A percentile compares a stretch with the other conserved stretches of the same genome.
These are phyloP conservation scores for Drosophila setosimentum DNA, from an alignment of 2,888 invertebrate genomes.

Conservation along the genomic window DNA sequence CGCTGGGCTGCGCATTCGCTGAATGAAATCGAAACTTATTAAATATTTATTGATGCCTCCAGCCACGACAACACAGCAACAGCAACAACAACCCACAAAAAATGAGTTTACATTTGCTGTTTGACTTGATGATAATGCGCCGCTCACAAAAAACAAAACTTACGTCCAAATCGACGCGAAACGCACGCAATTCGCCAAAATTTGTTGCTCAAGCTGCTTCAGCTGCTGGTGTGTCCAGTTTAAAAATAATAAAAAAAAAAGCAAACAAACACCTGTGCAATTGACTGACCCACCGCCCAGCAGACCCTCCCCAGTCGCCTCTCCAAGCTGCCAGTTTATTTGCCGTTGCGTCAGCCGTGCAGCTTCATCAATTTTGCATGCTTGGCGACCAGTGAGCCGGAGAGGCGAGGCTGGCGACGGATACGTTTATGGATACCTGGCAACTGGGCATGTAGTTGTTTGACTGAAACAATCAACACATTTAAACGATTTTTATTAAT, in stretches of 20 bases:
- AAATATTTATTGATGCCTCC: conserved; percentile 82
- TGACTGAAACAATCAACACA: conserved; percentile 70
- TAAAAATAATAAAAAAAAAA: conserved; percentile 7
- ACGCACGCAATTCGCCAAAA: conserved; percentile 25
- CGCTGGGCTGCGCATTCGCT: conserved; percentile 21
- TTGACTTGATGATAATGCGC: conserved; percentile 82
- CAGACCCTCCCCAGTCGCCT: background rate
- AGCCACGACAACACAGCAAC: conserved; percentile 19
- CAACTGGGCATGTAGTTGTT: conserved; percentile 13
- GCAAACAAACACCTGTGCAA: conserved; percentile 34
- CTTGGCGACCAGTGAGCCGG: conserved; percentile 30
- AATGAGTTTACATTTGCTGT: conserved; percentile 77
- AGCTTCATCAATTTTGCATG: conserved; percentile 67
- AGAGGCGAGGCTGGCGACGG: conserved; percentile 19
- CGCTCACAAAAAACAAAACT: conserved; percentile 17
- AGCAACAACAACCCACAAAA: conserved; percentile 46
- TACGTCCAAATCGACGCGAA: conserved; percentile 11
- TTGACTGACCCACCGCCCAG: conserved; percentile 7
- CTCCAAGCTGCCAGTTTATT: conserved; percentile 59
- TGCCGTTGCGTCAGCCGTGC: conserved; percentile 39
- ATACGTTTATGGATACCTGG: conserved; percentile 22
- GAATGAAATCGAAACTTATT: conserved; percentile 84
- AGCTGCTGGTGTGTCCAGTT: conserved; percentile 32
- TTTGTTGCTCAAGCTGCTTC: conserved; percentile 35
- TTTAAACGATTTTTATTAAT: conserved; percentile 75